phyloP scores from a whole-genome alignment of 2,888 invertebrate species.

The Graphium colonna region DNA sequence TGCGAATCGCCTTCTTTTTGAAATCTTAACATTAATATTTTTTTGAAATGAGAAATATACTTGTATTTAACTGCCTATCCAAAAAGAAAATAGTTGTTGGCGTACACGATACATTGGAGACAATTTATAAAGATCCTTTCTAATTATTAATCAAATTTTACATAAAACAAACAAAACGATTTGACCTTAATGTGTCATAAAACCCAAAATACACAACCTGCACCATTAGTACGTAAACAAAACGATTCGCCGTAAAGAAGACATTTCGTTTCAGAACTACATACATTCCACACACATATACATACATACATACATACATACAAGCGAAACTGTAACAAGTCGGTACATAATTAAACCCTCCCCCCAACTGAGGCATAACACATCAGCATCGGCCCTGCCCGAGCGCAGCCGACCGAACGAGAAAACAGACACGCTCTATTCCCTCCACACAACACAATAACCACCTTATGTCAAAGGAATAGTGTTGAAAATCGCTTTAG shows the following conservation, averaged over 20 bases:
- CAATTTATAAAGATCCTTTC: too few relatives aligned
- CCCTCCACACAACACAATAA: conserved; percentile 16
- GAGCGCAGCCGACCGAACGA: conserved; percentile 72
- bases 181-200: too few relatives aligned
- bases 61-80: too few relatives aligned
- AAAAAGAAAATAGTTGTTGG: too few relatives aligned
- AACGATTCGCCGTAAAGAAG: background rate
- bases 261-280: conserved; percentile 35
- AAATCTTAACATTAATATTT: too few relatives aligned
- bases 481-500: conserved; percentile 35
- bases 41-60: too few relatives aligned
- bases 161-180: too few relatives aligned
- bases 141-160: too few relatives aligned
- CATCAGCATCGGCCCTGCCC: conserved; percentile 61
- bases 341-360: conserved; percentile 25
- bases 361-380: conserved; percentile 30
- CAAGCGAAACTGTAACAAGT: conserved; percentile 30
- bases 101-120: too few relatives aligned
- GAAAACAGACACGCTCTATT: conserved; percentile 65
- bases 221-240: background rate
- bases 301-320: conserved; percentile 48
- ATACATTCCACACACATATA: conserved; percentile 48
- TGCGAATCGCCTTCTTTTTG: too few relatives aligned
- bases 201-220: too few relatives aligned
- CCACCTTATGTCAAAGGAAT: conserved; percentile 17